Evolutionary conservation across 2,888 invertebrate species (phyloP).

Genomic region (Lapara coniferarum): DNA sequence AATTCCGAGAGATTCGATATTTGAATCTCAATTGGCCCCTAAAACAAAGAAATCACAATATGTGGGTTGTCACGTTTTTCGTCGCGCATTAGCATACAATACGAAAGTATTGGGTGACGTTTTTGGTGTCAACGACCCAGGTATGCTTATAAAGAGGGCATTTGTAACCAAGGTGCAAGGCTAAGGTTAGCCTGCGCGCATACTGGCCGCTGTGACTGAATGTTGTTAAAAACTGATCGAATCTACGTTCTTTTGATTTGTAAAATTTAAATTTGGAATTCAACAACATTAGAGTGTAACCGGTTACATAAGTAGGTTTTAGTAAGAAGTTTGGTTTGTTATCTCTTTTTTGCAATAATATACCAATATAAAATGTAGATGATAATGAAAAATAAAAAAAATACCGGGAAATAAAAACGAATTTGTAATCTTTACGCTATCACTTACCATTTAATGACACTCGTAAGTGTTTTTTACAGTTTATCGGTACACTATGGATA

Average conservation of each 20-base stretch:
- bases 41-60: constrained; percentile 24
- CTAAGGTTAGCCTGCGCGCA: constrained; percentile 32
- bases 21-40: constrained; percentile 7
- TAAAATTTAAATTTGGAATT: too few relatives aligned
- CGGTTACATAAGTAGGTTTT: neutral
- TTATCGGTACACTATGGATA: too few relatives aligned
- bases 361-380: too few relatives aligned
- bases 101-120: constrained; percentile 36
- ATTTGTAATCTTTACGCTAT: too few relatives aligned
- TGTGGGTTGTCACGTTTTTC: constrained; percentile 34
- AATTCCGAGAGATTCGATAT: constrained; percentile 8
- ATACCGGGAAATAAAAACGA: too few relatives aligned
- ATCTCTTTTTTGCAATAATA: too few relatives aligned
- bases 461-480: too few relatives aligned
- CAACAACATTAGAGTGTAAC: neutral
- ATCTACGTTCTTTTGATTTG: neutral
- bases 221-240: constrained; percentile 1
- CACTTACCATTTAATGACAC: too few relatives aligned
- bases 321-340: too few relatives aligned
- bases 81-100: constrained; percentile 55
- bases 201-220: constrained; percentile 10
- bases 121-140: constrained; percentile 42
- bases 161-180: constrained; percentile 41
- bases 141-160: constrained; percentile 37
- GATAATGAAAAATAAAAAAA: too few relatives aligned